Conservation (phyloP, 2,797 vertebrate species). For the Parambassis ranga region DNA sequence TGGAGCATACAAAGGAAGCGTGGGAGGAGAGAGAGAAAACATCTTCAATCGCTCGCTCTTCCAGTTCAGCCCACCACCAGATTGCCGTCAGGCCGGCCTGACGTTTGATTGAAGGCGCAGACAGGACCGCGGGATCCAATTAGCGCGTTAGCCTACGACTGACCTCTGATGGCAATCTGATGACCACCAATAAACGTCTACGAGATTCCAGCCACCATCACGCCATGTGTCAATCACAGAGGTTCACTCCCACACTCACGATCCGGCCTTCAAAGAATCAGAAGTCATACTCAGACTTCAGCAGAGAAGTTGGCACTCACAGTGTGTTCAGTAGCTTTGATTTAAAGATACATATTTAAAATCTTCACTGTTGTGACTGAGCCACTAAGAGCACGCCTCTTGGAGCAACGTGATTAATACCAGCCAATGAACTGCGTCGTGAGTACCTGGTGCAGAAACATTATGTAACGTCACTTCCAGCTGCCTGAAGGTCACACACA, state of each 20-base stretch:
- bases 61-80: slow-evolving; percentile 33
- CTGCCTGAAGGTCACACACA: slow-evolving; percentile 48
- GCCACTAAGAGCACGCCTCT: too few relatives aligned
- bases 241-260: slow-evolving; percentile 1
- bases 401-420: too few relatives aligned
- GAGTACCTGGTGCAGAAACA: neutral
- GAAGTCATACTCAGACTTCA: neutral
- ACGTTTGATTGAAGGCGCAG: slow-evolving; percentile 58
- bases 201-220: slow-evolving; percentile 16
- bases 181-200: slow-evolving; percentile 64
- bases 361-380: too few relatives aligned
- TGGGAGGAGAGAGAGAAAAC: slow-evolving; percentile 40
- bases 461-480: slow-evolving; percentile 18
- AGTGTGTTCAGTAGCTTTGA: slow-evolving; percentile 27
- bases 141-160: slow-evolving; percentile 46
- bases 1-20: slow-evolving; percentile 15
- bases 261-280: neutral
- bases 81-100: slow-evolving; percentile 40
- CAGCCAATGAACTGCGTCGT: neutral
- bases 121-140: slow-evolving; percentile 47
- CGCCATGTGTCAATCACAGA: slow-evolving; percentile 31
- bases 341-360: slow-evolving; percentile 57
- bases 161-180: slow-evolving; percentile 58
- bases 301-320: slow-evolving; percentile 10
- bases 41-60: slow-evolving; percentile 56